These are phyloP conservation scores for Serranus cabrilla DNA, from an alignment of 2,797 vertebrate species.

Conservation along the genomic window DNA sequence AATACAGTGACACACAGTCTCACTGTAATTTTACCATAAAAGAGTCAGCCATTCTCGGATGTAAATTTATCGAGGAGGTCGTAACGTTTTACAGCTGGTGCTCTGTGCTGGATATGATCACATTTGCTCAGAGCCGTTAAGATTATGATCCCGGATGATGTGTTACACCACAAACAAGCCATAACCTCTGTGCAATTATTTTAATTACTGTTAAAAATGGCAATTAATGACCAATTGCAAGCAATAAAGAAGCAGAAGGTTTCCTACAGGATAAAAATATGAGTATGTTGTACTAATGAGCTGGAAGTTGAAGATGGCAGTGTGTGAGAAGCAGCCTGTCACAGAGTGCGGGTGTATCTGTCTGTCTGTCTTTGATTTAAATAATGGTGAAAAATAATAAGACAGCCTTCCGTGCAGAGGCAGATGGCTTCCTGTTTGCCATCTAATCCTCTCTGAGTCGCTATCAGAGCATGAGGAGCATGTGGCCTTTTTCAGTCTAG, in stretches of 20 bases:
- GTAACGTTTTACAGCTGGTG: slow-evolving; percentile 69
- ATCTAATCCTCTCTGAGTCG: slow-evolving; percentile 54
- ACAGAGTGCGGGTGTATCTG: neutral
- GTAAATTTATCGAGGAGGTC: slow-evolving; percentile 67
- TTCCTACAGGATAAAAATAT: slow-evolving; percentile 15
- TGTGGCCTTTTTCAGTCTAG: slow-evolving; percentile 62
- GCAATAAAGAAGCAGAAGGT: slow-evolving; percentile 54
- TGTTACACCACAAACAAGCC: slow-evolving; percentile 42
- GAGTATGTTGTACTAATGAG: slow-evolving; percentile 14
- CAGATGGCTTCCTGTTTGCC: slow-evolving; percentile 58
- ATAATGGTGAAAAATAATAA: slow-evolving; percentile 35
- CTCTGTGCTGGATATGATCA: slow-evolving; percentile 62
- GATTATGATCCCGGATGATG: slow-evolving; percentile 62
- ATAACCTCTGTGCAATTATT: slow-evolving; percentile 49
- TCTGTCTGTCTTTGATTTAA: slow-evolving; percentile 13
- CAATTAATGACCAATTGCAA: slow-evolving; percentile 44
- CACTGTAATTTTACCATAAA: slow-evolving; percentile 64
- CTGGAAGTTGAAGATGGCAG: neutral
- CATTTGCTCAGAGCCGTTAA: slow-evolving; percentile 61
- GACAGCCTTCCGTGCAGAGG: slow-evolving; percentile 12
- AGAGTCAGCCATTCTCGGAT: slow-evolving; percentile 49
- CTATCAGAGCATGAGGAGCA: slow-evolving; percentile 48
- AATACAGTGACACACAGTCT: slow-evolving; percentile 41
- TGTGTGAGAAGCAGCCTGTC: neutral
- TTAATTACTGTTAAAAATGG: slow-evolving; percentile 60